Evolutionary conservation across 2,888 invertebrate species (phyloP).

Genomic region (Sycophila texana): DNA sequence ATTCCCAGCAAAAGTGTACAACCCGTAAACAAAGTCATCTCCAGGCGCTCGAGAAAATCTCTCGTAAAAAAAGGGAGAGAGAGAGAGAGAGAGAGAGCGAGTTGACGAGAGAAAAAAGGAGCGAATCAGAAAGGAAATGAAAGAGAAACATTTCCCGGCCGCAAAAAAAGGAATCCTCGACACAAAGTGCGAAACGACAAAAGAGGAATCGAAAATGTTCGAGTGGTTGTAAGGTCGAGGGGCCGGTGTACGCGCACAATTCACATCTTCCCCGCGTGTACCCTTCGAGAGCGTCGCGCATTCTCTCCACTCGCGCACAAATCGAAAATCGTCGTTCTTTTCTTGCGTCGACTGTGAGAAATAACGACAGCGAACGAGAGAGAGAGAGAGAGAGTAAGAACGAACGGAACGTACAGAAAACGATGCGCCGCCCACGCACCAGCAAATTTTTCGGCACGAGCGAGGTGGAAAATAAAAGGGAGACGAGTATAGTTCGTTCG

Average conservation of each 20-base stretch:
- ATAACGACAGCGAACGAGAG: too few species aligned
- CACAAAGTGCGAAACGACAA: too few species aligned
- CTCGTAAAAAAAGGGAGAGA: background rate
- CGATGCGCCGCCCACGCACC: too few species aligned
- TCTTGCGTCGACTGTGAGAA: too few species aligned
- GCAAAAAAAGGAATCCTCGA: too few species aligned
- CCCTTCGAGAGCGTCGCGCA: background rate
- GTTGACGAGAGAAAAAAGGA: background rate
- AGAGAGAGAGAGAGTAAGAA: background rate
- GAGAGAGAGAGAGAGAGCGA: too few species aligned
- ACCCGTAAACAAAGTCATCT: background rate
- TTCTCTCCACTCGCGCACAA: background rate
- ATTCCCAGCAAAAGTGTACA: too few species aligned
- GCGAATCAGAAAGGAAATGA: background rate
- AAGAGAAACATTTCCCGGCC: too few species aligned
- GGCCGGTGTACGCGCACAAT: background rate
- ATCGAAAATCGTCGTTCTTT: too few species aligned
- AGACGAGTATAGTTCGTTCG: too few species aligned
- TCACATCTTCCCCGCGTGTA: background rate
- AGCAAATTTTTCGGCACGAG: too few species aligned
- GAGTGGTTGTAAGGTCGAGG: background rate
- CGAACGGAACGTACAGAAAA: background rate
- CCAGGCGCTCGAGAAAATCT: background rate
- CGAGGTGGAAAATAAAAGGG: too few species aligned
- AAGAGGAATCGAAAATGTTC: conserved; percentile 4